Conservation (phyloP, 2,888 invertebrate genomes). For the Syritta pipiens region DNA sequence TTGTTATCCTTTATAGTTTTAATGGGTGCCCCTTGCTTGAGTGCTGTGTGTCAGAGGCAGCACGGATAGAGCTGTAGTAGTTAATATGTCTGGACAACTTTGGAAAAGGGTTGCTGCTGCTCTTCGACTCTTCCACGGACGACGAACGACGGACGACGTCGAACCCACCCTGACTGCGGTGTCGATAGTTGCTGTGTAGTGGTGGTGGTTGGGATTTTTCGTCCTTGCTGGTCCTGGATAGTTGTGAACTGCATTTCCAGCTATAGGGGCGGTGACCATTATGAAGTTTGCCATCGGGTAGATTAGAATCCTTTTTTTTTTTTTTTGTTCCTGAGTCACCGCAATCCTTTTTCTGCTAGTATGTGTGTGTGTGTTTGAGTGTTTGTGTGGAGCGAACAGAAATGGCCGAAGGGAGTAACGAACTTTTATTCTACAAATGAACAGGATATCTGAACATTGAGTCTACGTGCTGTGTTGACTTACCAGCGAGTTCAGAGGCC, state of each 20-base stretch:
- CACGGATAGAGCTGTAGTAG: conserved; percentile 39
- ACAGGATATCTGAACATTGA: no score
- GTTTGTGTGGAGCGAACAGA: not conserved
- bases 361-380: not conserved
- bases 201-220: conserved; percentile 2
- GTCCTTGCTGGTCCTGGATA: not conserved
- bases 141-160: conserved; percentile 9
- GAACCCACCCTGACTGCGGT: conserved; percentile 48
- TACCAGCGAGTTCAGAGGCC: no score
- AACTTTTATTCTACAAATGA: no score
- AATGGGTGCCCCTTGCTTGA: conserved; percentile 61
- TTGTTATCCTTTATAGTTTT: conserved; percentile 68
- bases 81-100: conserved; percentile 43
- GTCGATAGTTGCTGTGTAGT: conserved; percentile 41
- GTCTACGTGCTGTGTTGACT: no score
- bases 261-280: conserved; percentile 67
- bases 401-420: conserved; percentile 57
- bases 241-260: conserved; percentile 23
- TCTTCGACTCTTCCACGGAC: conserved; percentile 7
- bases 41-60: conserved; percentile 17
- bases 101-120: conserved; percentile 57
- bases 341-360: conserved; percentile 13
- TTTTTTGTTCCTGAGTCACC: conserved; percentile 68
- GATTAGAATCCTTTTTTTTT: conserved; percentile 69
- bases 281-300: conserved; percentile 67